phyloP scores from a whole-genome alignment of 2,113 vertebrate species.

The Leptodactylus fuscus region DNA sequence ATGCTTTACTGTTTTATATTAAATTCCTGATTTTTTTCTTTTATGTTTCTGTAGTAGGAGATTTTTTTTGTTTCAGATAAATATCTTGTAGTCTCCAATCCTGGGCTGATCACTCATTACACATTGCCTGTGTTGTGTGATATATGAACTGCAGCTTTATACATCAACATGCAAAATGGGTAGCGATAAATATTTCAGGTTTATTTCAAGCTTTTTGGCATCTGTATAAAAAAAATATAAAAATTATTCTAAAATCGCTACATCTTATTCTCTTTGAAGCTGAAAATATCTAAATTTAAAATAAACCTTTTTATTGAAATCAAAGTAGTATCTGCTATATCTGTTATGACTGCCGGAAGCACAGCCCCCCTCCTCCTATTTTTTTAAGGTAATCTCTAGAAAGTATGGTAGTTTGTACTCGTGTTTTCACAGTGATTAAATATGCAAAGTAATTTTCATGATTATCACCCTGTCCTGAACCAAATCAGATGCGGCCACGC shows the following conservation, averaged over 20 bases:
- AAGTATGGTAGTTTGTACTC: slow-evolving; percentile 80
- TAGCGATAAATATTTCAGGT: slow-evolving; percentile 23
- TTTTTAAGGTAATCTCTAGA: slow-evolving; percentile 82
- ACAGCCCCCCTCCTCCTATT: slow-evolving; percentile 55
- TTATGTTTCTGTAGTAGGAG: background rate
- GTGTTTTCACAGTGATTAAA: slow-evolving; percentile 85
- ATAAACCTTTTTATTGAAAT: slow-evolving; percentile 64
- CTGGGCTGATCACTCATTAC: background rate
- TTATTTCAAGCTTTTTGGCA: slow-evolving; percentile 14
- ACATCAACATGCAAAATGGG: slow-evolving; percentile 1
- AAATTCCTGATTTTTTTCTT: background rate
- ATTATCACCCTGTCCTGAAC: slow-evolving; percentile 83
- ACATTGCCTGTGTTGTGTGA: background rate
- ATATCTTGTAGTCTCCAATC: slow-evolving; percentile 1
- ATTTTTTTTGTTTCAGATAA: slow-evolving; percentile 29
- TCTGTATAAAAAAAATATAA: background rate
- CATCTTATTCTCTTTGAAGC: background rate
- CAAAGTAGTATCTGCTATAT: slow-evolving; percentile 75
- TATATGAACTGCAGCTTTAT: slow-evolving; percentile 14
- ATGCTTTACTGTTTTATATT: background rate
- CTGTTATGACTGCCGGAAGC: slow-evolving; percentile 74
- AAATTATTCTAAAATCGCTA: background rate
- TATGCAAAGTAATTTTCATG: slow-evolving; percentile 86
- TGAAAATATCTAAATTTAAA: slow-evolving; percentile 15
- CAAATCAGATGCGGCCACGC: slow-evolving; percentile 82